Percentiles rank a stretch among this genome's conserved stretches.
Conservation (phyloP, 2,113 vertebrate species). For the Vulpes lagopus region DNA sequence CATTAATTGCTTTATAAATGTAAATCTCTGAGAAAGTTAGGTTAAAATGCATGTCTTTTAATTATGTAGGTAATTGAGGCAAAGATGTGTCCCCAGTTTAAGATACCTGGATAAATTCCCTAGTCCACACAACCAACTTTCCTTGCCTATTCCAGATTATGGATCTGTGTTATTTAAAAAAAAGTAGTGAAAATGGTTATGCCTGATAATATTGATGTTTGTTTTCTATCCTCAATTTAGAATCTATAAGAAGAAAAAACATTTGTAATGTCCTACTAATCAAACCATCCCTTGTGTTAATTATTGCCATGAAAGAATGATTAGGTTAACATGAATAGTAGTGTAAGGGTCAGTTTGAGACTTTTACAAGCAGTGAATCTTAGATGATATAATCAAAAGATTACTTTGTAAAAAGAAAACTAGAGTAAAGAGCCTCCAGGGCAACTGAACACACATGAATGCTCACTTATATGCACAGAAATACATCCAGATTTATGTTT, state of each 20-base stretch:
- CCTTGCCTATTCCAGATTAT: background rate
- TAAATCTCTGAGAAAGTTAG: background rate
- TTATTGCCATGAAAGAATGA: background rate
- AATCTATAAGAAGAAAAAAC: background rate
- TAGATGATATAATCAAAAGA: background rate
- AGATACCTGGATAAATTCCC: background rate
- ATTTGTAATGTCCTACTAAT: background rate
- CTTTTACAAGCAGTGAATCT: background rate
- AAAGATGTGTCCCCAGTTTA: background rate
- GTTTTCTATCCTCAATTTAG: background rate
- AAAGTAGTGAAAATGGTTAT: background rate
- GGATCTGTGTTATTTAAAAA: background rate
- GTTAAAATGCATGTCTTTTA: background rate
- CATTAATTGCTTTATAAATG: background rate
- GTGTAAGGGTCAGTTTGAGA: background rate
- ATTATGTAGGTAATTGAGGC: background rate
- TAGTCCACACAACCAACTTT: background rate
- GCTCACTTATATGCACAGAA: background rate
- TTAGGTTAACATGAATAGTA: background rate
- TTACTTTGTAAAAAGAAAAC: background rate
- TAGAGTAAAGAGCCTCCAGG: background rate
- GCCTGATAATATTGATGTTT: background rate
- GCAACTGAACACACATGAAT: background rate
- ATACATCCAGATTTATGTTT: background rate
- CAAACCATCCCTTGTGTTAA: background rate